phyloP scores from a whole-genome alignment of 2,797 vertebrate species.

The Microhierax caerulescens region DNA sequence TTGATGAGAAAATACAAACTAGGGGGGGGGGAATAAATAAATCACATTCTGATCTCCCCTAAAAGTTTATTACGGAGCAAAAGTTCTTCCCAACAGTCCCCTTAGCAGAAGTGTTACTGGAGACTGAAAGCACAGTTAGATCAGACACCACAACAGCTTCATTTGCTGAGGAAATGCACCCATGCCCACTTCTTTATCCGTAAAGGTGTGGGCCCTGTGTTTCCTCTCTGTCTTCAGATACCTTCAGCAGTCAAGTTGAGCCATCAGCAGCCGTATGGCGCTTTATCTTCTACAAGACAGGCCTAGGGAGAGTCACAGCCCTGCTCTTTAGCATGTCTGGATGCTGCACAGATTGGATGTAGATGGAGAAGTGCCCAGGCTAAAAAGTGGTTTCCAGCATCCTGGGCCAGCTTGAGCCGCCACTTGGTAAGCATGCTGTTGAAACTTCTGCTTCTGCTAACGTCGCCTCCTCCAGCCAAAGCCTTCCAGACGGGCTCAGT shows the following conservation, averaged over 20 bases:
- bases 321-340: not conserved
- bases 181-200: not conserved
- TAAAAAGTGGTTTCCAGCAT: conserved; percentile 10
- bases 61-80: not conserved
- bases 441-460: conserved; percentile 36
- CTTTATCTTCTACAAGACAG: not conserved
- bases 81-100: not conserved
- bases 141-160: not conserved
- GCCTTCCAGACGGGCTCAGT: not conserved
- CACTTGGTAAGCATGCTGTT: not conserved
- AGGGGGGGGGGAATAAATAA: not conserved
- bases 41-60: not conserved
- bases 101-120: not conserved
- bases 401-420: not conserved
- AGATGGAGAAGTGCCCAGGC: conserved; percentile 31
- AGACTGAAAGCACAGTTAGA: not conserved
- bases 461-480: conserved; percentile 12
- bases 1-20: not conserved
- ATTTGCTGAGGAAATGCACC: not conserved
- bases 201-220: not conserved
- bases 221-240: not conserved
- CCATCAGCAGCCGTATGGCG: not conserved
- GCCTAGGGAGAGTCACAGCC: not conserved
- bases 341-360: conserved; percentile 33
- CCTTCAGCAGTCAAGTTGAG: not conserved